A percentile compares a stretch with the other conserved stretches of the same genome.
These are phyloP conservation scores for Campoletis raptor DNA, from an alignment of 2,888 invertebrate genomes.

Conservation along the genomic window DNA sequence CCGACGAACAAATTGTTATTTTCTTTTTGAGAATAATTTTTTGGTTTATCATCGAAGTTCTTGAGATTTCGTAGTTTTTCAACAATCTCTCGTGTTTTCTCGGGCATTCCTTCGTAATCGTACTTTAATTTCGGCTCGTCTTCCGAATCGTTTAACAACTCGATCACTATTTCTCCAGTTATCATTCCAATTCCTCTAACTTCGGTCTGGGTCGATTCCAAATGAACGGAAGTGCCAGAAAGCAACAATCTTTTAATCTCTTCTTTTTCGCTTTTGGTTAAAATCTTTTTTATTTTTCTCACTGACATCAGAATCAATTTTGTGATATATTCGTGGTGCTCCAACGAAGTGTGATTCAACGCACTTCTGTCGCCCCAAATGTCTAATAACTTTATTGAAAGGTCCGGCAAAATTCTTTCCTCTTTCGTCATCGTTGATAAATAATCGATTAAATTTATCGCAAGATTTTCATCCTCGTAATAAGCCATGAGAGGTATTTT, in stretches of 20 bases:
- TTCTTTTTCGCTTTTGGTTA: conserved; percentile 73
- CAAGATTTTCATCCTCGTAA: conserved; percentile 85
- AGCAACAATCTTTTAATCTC: conserved; percentile 87
- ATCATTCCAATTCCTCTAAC: conserved; percentile 91
- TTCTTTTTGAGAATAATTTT: conserved; percentile 22
- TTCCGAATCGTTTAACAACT: conserved; percentile 84
- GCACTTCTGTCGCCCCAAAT: conserved; percentile 90
- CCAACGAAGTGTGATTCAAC: conserved; percentile 87
- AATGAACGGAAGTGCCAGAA: conserved; percentile 89
- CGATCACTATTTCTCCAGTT: conserved; percentile 88
- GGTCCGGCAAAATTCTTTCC: conserved; percentile 81
- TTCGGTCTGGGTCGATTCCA: conserved; percentile 88
- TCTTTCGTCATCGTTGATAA: conserved; percentile 84
- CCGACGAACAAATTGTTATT: conserved; percentile 48
- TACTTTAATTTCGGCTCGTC: conserved; percentile 88
- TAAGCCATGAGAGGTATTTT: conserved; percentile 88
- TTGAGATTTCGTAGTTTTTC: conserved; percentile 83
- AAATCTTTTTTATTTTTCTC: conserved; percentile 84
- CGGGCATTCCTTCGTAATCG: conserved; percentile 87
- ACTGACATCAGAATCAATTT: conserved; percentile 88
- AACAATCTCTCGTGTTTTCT: conserved; percentile 85
- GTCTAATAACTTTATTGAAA: conserved; percentile 87
- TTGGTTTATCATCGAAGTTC: not conserved
- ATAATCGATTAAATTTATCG: conserved; percentile 88
- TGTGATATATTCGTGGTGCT: conserved; percentile 90